Percentiles rank a stretch among this genome's conserved stretches.
phyloP scores from a whole-genome alignment of 2,797 vertebrate species.

The Lagodon rhomboides region DNA sequence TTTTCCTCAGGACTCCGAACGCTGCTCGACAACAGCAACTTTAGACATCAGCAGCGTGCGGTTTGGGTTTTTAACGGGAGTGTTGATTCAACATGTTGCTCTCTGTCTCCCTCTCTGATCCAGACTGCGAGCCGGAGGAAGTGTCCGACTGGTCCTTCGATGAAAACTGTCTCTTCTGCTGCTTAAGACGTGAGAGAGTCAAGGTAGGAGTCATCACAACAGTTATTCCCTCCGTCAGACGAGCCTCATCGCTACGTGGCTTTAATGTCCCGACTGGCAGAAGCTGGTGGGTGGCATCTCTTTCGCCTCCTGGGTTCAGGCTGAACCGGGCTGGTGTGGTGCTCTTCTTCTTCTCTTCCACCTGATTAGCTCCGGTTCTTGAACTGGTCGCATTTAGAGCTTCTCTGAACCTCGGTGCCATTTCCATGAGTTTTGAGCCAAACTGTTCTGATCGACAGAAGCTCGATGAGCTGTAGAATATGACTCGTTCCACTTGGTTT shows the following conservation, averaged over 20 bases:
- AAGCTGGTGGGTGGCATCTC: background rate
- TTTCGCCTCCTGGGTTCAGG: background rate
- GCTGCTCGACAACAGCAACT: no score
- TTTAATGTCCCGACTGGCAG: background rate
- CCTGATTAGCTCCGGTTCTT: no score
- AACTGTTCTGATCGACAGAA: no score
- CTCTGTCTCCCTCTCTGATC: constrained; percentile 32
- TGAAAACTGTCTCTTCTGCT: constrained; percentile 98
- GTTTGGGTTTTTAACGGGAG: background rate
- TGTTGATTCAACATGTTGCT: background rate
- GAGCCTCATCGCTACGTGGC: background rate
- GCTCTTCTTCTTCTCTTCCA: no score
- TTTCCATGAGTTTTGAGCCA: no score
- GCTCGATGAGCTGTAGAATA: no score
- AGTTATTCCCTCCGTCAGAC: background rate
- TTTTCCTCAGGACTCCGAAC: background rate
- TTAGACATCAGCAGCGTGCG: no score
- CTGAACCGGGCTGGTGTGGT: no score
- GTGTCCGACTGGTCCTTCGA: constrained; percentile 97
- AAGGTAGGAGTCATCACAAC: constrained; percentile 85
- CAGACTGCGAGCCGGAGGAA: constrained; percentile 94
- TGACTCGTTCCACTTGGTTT: no score
- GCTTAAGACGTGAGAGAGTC: constrained; percentile 94
- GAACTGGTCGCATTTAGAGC: no score
- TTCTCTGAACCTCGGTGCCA: no score